A percentile compares a stretch with the other conserved stretches of the same genome.
Evolutionary conservation across 2,113 vertebrate species (phyloP).

Genomic region (Zapornia atra): DNA sequence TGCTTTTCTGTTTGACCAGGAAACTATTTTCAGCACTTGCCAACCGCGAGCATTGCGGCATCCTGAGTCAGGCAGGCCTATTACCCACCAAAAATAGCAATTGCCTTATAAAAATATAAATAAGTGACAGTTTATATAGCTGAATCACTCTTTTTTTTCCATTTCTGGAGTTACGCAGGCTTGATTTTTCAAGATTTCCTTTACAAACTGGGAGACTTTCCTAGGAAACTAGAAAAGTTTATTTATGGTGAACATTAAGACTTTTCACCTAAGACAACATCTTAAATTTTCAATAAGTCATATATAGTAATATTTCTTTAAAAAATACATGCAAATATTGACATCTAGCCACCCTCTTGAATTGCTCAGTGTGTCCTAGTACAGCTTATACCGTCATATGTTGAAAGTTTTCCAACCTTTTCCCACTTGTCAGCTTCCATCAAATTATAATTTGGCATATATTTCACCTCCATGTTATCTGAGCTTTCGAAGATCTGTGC

Average conservation of each 20-base stretch:
- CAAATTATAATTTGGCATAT: not conserved
- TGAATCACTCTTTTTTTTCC: not conserved
- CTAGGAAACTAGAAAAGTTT: not conserved
- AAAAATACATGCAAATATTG: not conserved
- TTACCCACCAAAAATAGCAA: not conserved
- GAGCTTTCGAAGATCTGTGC: not conserved
- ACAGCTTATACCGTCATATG: not conserved
- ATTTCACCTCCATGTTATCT: accelerated
- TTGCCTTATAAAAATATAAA: not conserved
- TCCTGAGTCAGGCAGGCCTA: not conserved
- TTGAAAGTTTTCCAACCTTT: not conserved
- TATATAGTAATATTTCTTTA: not conserved
- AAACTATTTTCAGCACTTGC: not conserved
- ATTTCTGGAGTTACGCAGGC: not conserved
- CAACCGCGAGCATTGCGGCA: not conserved
- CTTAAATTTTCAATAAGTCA: not conserved
- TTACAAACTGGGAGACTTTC: not conserved
- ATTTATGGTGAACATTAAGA: not conserved
- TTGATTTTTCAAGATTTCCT: not conserved
- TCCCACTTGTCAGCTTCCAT: not conserved
- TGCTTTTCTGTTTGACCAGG: not conserved
- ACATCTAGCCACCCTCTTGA: not conserved
- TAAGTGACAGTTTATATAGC: not conserved
- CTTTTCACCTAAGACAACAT: not conserved
- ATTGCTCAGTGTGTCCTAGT: not conserved